Conservation (phyloP, 1,140 invertebrate genomes). For the Trichonephila clavipes region DNA sequence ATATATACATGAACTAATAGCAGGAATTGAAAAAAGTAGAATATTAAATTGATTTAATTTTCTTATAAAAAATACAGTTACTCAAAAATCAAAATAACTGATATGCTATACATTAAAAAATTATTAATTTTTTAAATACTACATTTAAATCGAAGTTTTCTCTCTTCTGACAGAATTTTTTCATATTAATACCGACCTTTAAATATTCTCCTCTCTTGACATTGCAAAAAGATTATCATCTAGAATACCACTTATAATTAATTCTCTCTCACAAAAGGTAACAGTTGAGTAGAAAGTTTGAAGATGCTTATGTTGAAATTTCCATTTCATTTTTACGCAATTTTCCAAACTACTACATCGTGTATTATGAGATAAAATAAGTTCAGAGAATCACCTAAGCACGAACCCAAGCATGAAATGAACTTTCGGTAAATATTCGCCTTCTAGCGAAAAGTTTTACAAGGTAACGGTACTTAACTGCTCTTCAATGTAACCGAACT, state of each 20-base stretch:
- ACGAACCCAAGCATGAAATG: slow-evolving; percentile 9
- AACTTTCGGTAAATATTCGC: neutral
- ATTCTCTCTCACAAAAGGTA: neutral
- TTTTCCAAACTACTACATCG: neutral
- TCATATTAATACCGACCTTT: too few relatives aligned
- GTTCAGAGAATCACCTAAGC: neutral
- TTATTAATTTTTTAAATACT: too few relatives aligned
- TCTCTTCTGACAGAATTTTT: neutral
- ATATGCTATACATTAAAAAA: too few relatives aligned
- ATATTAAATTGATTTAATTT: too few relatives aligned
- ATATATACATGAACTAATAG: too few relatives aligned
- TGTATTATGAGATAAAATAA: neutral
- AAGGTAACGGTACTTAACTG: slow-evolving; percentile 8
- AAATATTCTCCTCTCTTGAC: neutral
- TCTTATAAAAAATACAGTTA: too few relatives aligned
- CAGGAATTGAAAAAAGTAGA: too few relatives aligned
- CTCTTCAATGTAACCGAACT: slow-evolving; percentile 6
- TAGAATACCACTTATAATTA: neutral
- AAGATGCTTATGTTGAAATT: neutral
- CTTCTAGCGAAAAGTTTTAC: neutral
- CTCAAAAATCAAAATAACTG: too few relatives aligned
- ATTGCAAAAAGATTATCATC: neutral
- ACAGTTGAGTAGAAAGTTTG: neutral
- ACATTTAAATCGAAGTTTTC: too few relatives aligned
- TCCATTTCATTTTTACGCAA: neutral